Percentiles rank a stretch among this genome's conserved stretches.
phyloP scores from a whole-genome alignment of 2,797 vertebrate species.

The Bradypodion ventrale region DNA sequence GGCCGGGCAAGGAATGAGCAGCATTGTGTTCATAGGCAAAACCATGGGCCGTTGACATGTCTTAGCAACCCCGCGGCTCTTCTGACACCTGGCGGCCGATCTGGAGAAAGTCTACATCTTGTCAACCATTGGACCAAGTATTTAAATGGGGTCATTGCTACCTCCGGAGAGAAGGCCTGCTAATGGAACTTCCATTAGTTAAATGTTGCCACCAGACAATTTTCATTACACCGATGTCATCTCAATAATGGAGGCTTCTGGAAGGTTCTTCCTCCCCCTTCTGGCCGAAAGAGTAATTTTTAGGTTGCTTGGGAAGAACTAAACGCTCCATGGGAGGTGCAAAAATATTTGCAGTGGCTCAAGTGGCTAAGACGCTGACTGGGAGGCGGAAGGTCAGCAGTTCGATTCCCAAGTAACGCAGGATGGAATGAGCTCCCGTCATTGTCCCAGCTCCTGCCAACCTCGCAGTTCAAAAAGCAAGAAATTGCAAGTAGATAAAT shows the following conservation, averaged over 20 bases:
- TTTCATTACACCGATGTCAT: constrained; percentile 30
- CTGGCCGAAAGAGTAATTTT: background rate
- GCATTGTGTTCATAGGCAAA: background rate
- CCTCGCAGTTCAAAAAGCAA: too few species aligned
- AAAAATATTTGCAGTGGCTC: background rate
- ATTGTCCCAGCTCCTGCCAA: too few species aligned
- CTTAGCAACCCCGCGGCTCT: constrained; percentile 64
- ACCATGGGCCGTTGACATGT: background rate
- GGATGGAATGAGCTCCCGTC: too few species aligned
- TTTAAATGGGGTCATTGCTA: constrained; percentile 75
- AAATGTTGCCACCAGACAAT: constrained; percentile 1
- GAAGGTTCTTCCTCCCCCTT: background rate
- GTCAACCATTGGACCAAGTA: constrained; percentile 51
- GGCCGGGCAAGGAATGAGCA: background rate
- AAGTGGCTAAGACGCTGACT: too few species aligned
- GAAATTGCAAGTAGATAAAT: too few species aligned
- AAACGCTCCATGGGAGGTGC: background rate
- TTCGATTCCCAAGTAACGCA: too few species aligned
- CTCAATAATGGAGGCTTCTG: background rate
- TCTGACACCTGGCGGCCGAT: constrained; percentile 85
- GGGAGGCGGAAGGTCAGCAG: too few species aligned
- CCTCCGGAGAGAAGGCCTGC: constrained; percentile 65
- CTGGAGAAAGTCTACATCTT: constrained; percentile 66
- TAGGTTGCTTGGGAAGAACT: background rate
- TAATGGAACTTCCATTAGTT: constrained; percentile 50